Evolutionary conservation across 2,888 invertebrate genomes (phyloP).

Genomic region (Glomeris marginata): DNA sequence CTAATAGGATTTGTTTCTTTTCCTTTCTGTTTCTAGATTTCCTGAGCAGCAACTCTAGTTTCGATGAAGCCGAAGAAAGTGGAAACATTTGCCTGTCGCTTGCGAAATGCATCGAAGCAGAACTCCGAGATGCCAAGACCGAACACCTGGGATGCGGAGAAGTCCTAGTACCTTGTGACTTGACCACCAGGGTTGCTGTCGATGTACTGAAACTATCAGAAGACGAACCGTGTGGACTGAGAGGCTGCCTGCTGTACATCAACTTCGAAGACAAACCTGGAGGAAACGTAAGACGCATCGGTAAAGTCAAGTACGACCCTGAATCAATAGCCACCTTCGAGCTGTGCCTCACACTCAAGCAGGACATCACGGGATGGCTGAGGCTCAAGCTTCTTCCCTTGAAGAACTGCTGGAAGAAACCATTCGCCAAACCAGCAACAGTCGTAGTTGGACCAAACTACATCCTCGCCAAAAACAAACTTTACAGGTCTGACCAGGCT

Average conservation of each 20-base stretch:
- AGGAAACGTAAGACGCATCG: conserved; percentile 42
- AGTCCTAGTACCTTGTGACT: conserved; percentile 67
- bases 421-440: conserved; percentile 62
- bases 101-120: conserved; percentile 58
- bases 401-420: conserved; percentile 44
- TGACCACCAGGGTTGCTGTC: conserved; percentile 58
- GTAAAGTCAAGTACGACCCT: conserved; percentile 71
- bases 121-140: conserved; percentile 62
- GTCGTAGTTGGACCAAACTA: conserved; percentile 79
- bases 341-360: conserved; percentile 70
- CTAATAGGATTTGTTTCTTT: no score
- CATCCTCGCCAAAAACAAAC: conserved; percentile 76
- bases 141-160: conserved; percentile 68
- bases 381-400: conserved; percentile 57
- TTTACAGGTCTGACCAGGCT: conserved; percentile 49
- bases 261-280: conserved; percentile 55
- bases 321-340: conserved; percentile 80
- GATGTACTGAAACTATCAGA: conserved; percentile 70
- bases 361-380: conserved; percentile 73
- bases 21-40: conserved; percentile 6
- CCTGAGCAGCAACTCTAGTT: conserved; percentile 6
- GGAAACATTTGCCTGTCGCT: conserved; percentile 39
- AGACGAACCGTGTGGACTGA: conserved; percentile 74
- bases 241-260: conserved; percentile 69
- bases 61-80: conserved; percentile 18